Percentiles rank a stretch among this genome's conserved stretches.
Evolutionary conservation across 2,888 invertebrate genomes (phyloP).

Genomic region (Thymelicus acteon): DNA sequence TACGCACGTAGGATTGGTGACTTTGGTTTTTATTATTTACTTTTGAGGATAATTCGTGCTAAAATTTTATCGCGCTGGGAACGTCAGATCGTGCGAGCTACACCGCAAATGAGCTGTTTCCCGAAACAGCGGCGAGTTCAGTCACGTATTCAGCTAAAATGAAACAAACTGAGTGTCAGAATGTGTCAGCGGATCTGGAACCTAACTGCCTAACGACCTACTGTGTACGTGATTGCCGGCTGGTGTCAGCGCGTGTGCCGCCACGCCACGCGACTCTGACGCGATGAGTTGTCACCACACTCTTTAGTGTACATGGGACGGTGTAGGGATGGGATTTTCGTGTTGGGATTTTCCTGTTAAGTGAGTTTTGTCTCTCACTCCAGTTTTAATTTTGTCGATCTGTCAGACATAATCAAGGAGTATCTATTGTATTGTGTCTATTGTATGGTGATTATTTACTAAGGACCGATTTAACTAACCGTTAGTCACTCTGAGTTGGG

Average conservation of each 20-base stretch:
- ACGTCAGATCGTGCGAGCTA: neutral
- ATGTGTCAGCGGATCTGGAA: conserved; percentile 24
- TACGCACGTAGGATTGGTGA: conserved; percentile 9
- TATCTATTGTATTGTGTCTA: too few relatives aligned
- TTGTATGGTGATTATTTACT: too few relatives aligned
- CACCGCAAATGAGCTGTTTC: conserved; percentile 40
- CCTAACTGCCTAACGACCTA: conserved; percentile 2
- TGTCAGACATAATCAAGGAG: too few relatives aligned
- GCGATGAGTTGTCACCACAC: neutral
- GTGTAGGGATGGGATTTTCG: too few relatives aligned
- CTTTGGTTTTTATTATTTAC: neutral
- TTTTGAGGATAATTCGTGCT: conserved; percentile 16
- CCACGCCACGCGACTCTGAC: conserved; percentile 19
- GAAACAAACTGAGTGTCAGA: conserved; percentile 36
- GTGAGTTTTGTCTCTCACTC: too few relatives aligned
- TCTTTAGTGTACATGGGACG: neutral
- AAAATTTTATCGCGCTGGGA: conserved; percentile 10
- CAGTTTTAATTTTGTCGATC: too few relatives aligned
- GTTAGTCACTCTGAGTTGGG: too few relatives aligned
- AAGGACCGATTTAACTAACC: too few relatives aligned
- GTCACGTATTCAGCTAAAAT: conserved; percentile 39
- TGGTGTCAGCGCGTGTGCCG: conserved; percentile 11
- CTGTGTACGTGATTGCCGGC: conserved; percentile 42
- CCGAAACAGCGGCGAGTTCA: conserved; percentile 36
- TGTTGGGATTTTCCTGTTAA: too few relatives aligned